These are phyloP conservation scores for Phymastichus coffea DNA, from an alignment of 1,140 invertebrate species.

Conservation along the genomic window DNA sequence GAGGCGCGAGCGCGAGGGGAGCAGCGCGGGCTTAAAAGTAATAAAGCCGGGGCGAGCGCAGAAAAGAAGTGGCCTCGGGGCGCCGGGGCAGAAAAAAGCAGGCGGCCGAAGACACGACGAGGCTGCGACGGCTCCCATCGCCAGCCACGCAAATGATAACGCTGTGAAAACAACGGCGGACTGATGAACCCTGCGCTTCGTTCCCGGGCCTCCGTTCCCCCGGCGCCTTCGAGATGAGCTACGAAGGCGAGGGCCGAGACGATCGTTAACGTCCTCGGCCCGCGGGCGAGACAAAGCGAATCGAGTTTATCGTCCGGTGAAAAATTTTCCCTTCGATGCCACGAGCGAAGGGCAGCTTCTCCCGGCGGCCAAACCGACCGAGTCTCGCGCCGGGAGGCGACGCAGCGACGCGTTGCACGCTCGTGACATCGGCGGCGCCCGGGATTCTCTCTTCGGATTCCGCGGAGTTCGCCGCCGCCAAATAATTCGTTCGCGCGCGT, in stretches of 20 bases:
- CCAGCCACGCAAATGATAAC: slow-evolving; percentile 16
- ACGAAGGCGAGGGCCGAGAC: no score
- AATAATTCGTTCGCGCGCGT: no score
- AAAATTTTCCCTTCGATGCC: neutral
- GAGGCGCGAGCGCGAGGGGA: slow-evolving; percentile 3
- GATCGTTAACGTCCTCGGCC: no score
- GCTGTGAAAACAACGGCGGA: slow-evolving; percentile 23
- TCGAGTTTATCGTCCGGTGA: no score
- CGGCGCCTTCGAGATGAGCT: neutral
- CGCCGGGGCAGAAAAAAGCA: slow-evolving; percentile 20
- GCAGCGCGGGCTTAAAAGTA: slow-evolving; percentile 1
- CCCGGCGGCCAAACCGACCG: no score
- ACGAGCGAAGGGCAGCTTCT: neutral
- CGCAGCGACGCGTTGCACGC: no score
- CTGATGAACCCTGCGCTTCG: slow-evolving; percentile 20
- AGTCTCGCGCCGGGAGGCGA: no score
- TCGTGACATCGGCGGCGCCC: no score
- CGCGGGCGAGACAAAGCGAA: no score
- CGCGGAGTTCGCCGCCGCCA: no score
- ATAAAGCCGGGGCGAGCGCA: neutral
- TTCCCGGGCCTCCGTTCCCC: no score
- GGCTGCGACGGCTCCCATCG: neutral
- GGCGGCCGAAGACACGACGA: slow-evolving; percentile 4
- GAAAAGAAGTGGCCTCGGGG: slow-evolving; percentile 7
- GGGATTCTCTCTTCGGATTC: no score